phyloP scores from a whole-genome alignment of 2,888 invertebrate species.

The Euplagia quadripunctaria region DNA sequence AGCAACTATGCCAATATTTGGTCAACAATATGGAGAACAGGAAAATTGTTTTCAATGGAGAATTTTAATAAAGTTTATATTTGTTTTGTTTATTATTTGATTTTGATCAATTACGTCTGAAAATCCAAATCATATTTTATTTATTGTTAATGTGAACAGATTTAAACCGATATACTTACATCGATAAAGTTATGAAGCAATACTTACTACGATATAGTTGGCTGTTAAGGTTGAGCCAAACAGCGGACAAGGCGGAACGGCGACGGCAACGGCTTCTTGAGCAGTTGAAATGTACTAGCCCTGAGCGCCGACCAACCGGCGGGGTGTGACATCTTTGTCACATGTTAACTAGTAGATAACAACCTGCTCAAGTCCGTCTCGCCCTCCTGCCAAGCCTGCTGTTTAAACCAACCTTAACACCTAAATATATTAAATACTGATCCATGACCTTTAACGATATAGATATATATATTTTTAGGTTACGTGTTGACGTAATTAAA shows the following conservation, averaged over 20 bases:
- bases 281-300: no score
- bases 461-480: no score
- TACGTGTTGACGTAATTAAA: background rate
- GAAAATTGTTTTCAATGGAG: conserved; percentile 33
- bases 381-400: no score
- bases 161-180: background rate
- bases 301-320: no score
- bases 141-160: background rate
- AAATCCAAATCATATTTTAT: background rate
- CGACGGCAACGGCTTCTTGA: no score
- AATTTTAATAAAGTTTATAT: conserved; percentile 14
- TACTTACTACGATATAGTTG: no score
- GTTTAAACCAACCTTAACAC: background rate
- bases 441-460: background rate
- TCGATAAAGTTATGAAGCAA: no score
- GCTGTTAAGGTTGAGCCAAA: no score
- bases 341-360: no score
- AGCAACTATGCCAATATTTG: conserved; percentile 42
- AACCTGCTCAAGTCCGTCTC: no score
- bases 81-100: conserved; percentile 7
- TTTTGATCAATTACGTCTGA: background rate
- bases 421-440: background rate
- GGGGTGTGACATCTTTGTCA: no score
- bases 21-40: conserved; percentile 21
- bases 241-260: no score